Evolutionary conservation across 2,888 invertebrate species (phyloP), one percentile per base, ranked within the genome.

Genomic region (Incurvaria masculella): DNA sequence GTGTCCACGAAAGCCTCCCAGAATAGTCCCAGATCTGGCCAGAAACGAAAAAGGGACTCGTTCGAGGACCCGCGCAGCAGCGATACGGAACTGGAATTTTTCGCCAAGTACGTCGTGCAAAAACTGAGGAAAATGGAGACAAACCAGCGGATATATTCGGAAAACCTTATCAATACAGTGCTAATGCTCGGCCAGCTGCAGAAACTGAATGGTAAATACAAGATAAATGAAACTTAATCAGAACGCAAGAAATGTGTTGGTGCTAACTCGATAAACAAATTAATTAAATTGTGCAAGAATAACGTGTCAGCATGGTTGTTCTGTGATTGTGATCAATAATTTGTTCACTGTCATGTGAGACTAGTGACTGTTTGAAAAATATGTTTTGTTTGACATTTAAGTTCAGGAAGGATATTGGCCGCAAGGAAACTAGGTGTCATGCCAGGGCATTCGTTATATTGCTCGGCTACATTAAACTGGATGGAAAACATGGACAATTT

Each of bases 141-240:
- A 5, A 74, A 76, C 54, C 78, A 78, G 51, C 69, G 78, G 47
- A 78, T 78, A 54, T 78, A 76, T 57, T 74, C 78, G 14, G 78
- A 78, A 57, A 78, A 78, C 56, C 62, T 78, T 58, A 76, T 78
- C n/a, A 76, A 78, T 50, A 76, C 78, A 48, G 75, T 74, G 2
- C 65, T 78, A 3, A 78, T 78, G 78, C 55, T 78, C 19, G 78
- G 78, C 38, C 78, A 78, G 57, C 63, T 78, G 14, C 68, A 68
- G 8, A 67, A 69, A 61, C 58, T 78, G 21, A 72, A 69, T 59
- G 74, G 68, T 10, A 78, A 76, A 65, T 72, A 72, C 23, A 76
- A 74, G 62, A 66, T 78, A 55, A 50, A 56, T 45, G 71, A 73
- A 46, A 48, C 53, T 51, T 60, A 57, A 54, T 56, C 27, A 4